These are phyloP conservation scores for Brachionichthys hirsutus DNA, from an alignment of 2,113 vertebrate genomes.

Conservation along the genomic window DNA sequence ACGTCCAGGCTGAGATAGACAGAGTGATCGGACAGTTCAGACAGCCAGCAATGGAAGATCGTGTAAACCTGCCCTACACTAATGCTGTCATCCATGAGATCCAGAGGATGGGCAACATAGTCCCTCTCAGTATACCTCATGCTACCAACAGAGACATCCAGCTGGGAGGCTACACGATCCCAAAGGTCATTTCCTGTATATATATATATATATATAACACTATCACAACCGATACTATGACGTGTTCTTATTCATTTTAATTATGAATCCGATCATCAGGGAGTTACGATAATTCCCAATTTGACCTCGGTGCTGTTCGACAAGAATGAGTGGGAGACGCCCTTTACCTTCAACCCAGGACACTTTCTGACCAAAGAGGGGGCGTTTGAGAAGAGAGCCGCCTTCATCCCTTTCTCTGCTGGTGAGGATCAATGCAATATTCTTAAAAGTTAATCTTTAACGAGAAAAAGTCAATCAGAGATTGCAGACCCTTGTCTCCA, in stretches of 20 bases:
- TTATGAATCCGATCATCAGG: constrained; percentile 59
- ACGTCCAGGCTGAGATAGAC: constrained; percentile 75
- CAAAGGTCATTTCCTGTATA: constrained; percentile 43
- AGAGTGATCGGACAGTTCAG: constrained; percentile 58
- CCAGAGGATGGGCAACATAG: constrained; percentile 76
- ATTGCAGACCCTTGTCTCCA: no score
- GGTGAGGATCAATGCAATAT: no score
- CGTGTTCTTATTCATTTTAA: constrained; percentile 9
- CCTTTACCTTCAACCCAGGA: constrained; percentile 77
- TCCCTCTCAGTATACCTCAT: constrained; percentile 72
- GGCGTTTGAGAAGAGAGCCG: constrained; percentile 75
- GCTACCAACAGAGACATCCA: constrained; percentile 61
- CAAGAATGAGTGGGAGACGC: constrained; percentile 59
- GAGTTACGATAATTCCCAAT: constrained; percentile 51
- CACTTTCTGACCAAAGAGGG: constrained; percentile 83
- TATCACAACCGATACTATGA: not conserved
- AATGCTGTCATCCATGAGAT: constrained; percentile 82
- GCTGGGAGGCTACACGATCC: constrained; percentile 41
- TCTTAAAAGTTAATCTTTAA: no score
- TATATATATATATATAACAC: rapidly evolving
- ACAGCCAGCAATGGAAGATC: constrained; percentile 70
- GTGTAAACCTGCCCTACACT: constrained; percentile 78
- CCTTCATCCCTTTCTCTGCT: constrained; percentile 82
- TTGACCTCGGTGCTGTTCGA: constrained; percentile 78
- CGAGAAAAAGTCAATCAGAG: no score